A percentile compares a stretch with the other conserved stretches of the same genome.
Conservation (phyloP, 2,113 vertebrate genomes). For the Gobio gobio region DNA sequence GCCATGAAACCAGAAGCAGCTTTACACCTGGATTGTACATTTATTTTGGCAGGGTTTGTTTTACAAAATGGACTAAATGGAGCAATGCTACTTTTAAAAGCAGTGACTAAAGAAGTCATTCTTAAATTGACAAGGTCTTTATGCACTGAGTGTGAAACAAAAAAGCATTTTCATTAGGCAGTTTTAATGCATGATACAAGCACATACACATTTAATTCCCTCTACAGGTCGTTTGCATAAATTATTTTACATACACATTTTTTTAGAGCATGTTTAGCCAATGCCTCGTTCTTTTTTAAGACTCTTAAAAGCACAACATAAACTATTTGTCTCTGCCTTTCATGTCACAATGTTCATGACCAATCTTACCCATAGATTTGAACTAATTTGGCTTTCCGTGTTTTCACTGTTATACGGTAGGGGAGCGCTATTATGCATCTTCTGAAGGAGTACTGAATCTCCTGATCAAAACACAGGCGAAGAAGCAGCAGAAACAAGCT, state of each 20-base stretch:
- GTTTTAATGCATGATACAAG: not conserved
- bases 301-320: not conserved
- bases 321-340: not conserved
- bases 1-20: slow-evolving; percentile 15
- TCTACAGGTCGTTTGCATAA: not conserved
- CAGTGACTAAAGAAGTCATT: not conserved
- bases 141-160: not conserved
- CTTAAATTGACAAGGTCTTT: not conserved
- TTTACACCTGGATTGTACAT: not conserved
- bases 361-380: no score
- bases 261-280: not conserved
- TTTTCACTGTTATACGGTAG: no score
- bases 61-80: not conserved
- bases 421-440: no score
- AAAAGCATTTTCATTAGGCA: not conserved
- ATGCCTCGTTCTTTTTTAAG: not conserved
- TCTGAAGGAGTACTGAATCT: no score
- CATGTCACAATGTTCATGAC: no score
- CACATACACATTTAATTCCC: not conserved
- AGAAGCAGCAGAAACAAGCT: no score
- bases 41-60: not conserved
- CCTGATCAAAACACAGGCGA: no score
- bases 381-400: no score
- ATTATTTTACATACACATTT: not conserved
- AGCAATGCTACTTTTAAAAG: not conserved